Base-by-base conservation (phyloP, 2,888 invertebrate species). In the Dynastes grantii region DNA sequence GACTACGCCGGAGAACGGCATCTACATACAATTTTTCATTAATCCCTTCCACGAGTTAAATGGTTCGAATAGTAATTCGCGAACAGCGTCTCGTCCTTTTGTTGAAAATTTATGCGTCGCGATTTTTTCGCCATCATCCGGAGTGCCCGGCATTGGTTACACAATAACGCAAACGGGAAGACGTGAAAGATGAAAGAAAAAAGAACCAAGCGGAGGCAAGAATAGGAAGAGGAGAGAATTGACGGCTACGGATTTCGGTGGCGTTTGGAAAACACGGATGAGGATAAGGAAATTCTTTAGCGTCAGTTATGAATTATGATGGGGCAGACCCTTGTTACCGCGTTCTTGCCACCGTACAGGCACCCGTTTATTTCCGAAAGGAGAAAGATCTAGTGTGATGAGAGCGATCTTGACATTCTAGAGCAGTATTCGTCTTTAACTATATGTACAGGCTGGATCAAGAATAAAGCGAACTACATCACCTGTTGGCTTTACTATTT, bases 221-320 rank as follows among this genome's bases (percentile, higher is more conserved):
- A 49, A 67, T n/a, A 58, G 58, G 40, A 58, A 11, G 40, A 55
- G 11, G 73, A 73, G 51, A 73, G 40, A 16, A 73, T 73, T 58
- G 61, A 40, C 58, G 37, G n/a, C 37, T 40, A 16, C 45, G 61
- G 40, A 73, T 73, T 70, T 61, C 40, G 58, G 27, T n/a, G 45
- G 16, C 9, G 67, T 58, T 73, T 8, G 40, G 73, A 73, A 73
- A 73, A 61, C 73, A 58, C 45, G 58, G 58, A 73, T 13, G 55
- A 37, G 58, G 45, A 49, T 67, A 71, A 73, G 58, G 61, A 73
- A 73, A 73, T 73, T 73, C 73, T 40, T 73, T 55, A 55, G 71
- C 71, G 71, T 71, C 73, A 58, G 58, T 73, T 73, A 73, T 73
- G 73, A 73, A 58, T 73, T 73, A 73, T 73, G 73, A 73, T 73